Evolutionary conservation across 64 coral and sea anemone genomes (phyloP).

Genomic region (Porites lutea): DNA sequence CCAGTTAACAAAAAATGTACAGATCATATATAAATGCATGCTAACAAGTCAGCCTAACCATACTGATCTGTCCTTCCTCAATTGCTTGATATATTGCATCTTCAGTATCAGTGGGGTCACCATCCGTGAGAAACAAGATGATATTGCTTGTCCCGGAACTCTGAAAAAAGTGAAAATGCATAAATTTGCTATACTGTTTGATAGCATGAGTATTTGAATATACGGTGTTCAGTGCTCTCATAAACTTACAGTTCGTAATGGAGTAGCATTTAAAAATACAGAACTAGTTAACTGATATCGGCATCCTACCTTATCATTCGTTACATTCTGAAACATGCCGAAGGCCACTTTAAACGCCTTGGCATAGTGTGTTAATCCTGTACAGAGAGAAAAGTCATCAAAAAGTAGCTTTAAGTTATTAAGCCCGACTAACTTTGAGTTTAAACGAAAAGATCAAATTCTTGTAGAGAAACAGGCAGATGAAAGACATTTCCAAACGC

Average conservation of each 20-base stretch:
- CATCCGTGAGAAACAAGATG: slow-evolving; percentile 47
- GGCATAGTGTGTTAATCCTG: not conserved
- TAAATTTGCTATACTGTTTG: not conserved
- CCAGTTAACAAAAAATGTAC: too few relatives aligned
- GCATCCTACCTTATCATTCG: not conserved
- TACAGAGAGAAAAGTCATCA: not conserved
- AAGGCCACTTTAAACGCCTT: slow-evolving; percentile 14
- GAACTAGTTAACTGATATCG: not conserved
- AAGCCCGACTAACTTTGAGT: too few relatives aligned
- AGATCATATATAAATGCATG: too few relatives aligned
- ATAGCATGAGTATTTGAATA: not conserved
- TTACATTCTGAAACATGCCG: slow-evolving; percentile 25
- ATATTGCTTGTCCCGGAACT: not conserved
- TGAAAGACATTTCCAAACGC: too few relatives aligned
- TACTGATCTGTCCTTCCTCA: not conserved
- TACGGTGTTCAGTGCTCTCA: too few relatives aligned
- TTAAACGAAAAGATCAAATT: too few relatives aligned
- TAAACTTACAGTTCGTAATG: too few relatives aligned
- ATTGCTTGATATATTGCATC: slow-evolving; percentile 15
- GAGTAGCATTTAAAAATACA: too few relatives aligned
- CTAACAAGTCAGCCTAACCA: not conserved
- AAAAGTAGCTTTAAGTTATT: too few relatives aligned
- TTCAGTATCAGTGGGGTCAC: slow-evolving; percentile 19
- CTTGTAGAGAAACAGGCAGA: not conserved
- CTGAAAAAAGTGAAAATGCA: not conserved